phyloP scores from a whole-genome alignment of 2,888 invertebrate genomes.

The Cantharis rustica region DNA sequence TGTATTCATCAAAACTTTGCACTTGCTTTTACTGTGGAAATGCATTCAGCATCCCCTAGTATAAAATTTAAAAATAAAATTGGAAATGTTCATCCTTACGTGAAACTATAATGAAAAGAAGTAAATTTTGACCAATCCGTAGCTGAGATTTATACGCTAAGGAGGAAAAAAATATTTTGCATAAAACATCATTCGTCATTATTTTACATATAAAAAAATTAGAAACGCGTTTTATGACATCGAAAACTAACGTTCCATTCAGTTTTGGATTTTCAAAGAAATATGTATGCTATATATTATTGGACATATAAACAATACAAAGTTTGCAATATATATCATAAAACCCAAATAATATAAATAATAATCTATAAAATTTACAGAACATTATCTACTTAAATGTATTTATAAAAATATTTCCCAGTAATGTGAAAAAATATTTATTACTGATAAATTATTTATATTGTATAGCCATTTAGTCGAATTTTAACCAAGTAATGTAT shows the following conservation, averaged over 20 bases:
- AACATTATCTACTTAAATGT: background rate
- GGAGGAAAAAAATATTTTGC: background rate
- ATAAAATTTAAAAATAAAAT: background rate
- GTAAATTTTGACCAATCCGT: background rate
- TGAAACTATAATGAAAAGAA: conserved; percentile 1
- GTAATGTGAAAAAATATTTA: too few species aligned
- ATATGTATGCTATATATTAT: background rate
- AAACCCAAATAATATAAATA: background rate
- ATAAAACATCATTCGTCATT: background rate
- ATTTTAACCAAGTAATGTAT: background rate
- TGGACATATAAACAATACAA: background rate
- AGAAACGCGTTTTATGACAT: background rate
- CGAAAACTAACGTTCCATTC: background rate
- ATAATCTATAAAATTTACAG: background rate
- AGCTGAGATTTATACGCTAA: background rate
- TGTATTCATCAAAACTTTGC: conserved; percentile 13
- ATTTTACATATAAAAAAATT: background rate
- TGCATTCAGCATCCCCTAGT: background rate
- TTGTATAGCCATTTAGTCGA: background rate
- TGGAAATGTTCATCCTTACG: background rate
- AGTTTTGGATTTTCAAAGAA: background rate
- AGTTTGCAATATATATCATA: background rate
- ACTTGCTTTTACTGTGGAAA: conserved; percentile 9
- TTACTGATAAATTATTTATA: background rate
- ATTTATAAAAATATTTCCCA: too few species aligned